Conservation (phyloP, 2,888 invertebrate species). For the Tuberolachnus salignus region DNA sequence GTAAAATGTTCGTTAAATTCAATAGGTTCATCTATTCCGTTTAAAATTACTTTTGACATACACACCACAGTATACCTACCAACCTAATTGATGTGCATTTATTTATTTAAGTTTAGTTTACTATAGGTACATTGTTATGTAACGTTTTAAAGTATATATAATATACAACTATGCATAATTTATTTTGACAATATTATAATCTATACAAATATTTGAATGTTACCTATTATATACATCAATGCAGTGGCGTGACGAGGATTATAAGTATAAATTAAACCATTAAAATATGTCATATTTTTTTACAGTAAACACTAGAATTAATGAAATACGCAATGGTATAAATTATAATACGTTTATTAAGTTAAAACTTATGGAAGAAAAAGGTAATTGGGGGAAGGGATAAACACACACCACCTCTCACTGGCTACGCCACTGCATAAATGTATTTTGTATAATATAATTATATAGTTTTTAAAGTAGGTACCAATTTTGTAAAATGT, state of each 20-base stretch:
- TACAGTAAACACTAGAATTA: too few relatives aligned
- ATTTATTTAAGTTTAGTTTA: neutral
- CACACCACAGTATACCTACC: neutral
- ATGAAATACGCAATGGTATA: too few relatives aligned
- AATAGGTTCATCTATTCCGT: neutral
- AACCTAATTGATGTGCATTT: conserved; percentile 1
- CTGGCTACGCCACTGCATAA: too few relatives aligned
- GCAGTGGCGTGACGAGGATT: too few relatives aligned
- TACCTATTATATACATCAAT: too few relatives aligned
- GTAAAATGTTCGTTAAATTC: conserved; percentile 1
- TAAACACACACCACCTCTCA: too few relatives aligned
- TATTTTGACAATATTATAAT: conserved; percentile 24
- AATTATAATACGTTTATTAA: too few relatives aligned
- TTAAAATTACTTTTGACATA: neutral
- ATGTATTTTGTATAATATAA: neutral
- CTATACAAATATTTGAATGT: neutral
- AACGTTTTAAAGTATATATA: conserved; percentile 10
- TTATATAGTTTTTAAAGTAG: neutral
- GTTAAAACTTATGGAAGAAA: too few relatives aligned
- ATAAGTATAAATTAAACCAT: too few relatives aligned
- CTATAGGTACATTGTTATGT: neutral
- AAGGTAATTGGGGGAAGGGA: too few relatives aligned
- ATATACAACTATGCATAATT: too few relatives aligned
- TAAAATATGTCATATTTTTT: too few relatives aligned
- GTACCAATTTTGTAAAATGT: neutral